Evolutionary conservation across 1,140 invertebrate genomes (phyloP), one percentile per base, ranked within the genome.

Genomic region (Helicoverpa armigera): DNA sequence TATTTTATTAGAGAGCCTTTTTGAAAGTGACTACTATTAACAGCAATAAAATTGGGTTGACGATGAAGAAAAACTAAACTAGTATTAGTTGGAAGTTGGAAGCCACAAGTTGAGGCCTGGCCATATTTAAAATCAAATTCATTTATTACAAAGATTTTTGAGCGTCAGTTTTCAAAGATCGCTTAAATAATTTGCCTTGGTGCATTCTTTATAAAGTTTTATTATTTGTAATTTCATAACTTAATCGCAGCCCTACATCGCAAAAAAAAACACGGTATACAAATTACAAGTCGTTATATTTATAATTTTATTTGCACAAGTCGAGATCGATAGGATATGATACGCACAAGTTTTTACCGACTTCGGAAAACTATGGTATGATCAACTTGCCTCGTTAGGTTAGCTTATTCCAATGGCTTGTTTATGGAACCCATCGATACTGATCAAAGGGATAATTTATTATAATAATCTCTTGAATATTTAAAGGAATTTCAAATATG

Each of bases 401-500:
- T 67, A 13, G 35, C 63, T 18, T 67, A 67, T 67, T 50, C 12
- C 43, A 43, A 35, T 16, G 16, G 31, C n/a, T 9, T 16, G 18
- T 48, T 67, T 67, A 67, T 67, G 43, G 35, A 12, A 7, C 18
- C 43, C 43, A 67, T 50, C 63, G 63, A 67, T 67, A 67, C n/a
- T 48, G 63, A 67, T 67, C 63, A 67, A 48, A 50, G 43, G 18
- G 35, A 67, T 67, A 50, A 65, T 43, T 43, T 43, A 43, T 65
- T 67, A 67, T 67, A 67, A 67, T 67, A 67, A 50, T 43, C 63
- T 12, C 16, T 18, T 67, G 63, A 67, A 67, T 67, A 67, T 67
- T 67, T 67, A 67, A 67, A n/a, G 63, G 63, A 35, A 67, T 67
- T 43, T 67, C 35, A 67, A 18, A 35, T 67, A 67, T 67, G 63